phyloP scores from a whole-genome alignment of 92 coral and sea anemone species.

The Umimayanthus kanabou region DNA sequence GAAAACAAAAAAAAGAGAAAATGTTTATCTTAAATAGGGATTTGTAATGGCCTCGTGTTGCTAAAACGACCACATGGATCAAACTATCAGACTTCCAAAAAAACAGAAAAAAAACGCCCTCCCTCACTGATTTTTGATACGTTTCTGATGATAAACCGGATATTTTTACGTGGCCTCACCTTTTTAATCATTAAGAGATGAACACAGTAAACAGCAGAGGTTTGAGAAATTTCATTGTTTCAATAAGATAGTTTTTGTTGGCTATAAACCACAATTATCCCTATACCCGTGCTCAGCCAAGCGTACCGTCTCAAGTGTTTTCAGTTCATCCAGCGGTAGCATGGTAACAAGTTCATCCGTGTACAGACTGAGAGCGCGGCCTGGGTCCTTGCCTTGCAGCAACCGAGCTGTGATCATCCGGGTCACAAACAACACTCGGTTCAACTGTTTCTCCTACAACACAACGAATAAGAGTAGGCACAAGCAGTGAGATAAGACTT shows the following conservation, averaged over 20 bases:
- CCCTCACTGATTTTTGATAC: too few species aligned
- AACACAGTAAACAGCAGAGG: too few species aligned
- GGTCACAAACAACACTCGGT: constrained; percentile 71
- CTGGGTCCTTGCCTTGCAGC: constrained; percentile 69
- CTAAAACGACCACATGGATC: neutral
- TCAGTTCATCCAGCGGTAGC: constrained; percentile 63
- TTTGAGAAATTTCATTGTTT: too few species aligned
- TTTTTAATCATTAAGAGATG: too few species aligned
- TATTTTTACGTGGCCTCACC: too few species aligned
- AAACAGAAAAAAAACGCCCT: too few species aligned
- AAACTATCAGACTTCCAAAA: too few species aligned
- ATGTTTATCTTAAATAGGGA: neutral
- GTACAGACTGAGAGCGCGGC: constrained; percentile 62
- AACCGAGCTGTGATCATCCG: constrained; percentile 86
- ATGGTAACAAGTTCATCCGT: constrained; percentile 71
- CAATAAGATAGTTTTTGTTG: too few species aligned
- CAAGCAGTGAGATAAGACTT: neutral
- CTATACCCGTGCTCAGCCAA: too few species aligned
- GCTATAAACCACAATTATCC: too few species aligned
- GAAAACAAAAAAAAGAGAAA: neutral
- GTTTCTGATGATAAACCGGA: neutral
- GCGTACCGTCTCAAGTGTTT: constrained; percentile 66
- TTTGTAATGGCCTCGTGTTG: neutral
- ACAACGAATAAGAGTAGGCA: neutral
- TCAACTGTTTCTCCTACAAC: constrained; percentile 72